Base-by-base conservation (phyloP, 2,888 invertebrate species). In the Diogma glabrata region DNA sequence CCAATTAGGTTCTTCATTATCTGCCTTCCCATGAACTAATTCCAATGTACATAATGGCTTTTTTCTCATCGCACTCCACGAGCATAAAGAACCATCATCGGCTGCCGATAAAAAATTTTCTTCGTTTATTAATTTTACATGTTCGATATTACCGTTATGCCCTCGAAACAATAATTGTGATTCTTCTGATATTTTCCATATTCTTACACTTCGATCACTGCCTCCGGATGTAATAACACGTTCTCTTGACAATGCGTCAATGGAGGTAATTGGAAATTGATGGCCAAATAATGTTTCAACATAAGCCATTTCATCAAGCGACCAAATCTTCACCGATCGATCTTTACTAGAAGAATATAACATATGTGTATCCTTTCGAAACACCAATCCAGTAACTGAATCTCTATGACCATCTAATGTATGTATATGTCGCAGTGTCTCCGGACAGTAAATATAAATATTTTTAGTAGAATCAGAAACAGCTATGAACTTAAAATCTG, bases 141-240 rank as follows among this genome's bases (percentile, higher is more conserved):
- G 80, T 69, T 97, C 97, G 55, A 97, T 81, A 53, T 89, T 89
- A 38, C 83, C 82, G 12, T 72, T 69, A 52, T 87, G 86, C 0
- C 88, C 91, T 66, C 92, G 89, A 64, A 87, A 96, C 58, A 97
- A 87, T 16, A 99, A 74, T 65, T 99, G 97, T 16, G 95, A 94
- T 66, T 97, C 97, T 71, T 97, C 96, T 2, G 86, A 82, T 52
- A 99, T 87, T 69, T 99, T 97, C 96, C 97, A 99, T 59, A 99
- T 79, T 59, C 96, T 76, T 16, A 95, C 71, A 2, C 88, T 79
- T 36, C 82, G 78, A 64, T 99, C 97, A 54, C 84, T 75, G 4
- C 95, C 93, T 14, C 97, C 96, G 16, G 87, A 79, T 1, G 94
- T 89, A 10, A 97, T 76, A 4, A 88, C 88, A 57, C 93, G 75